Base-by-base conservation (phyloP, 2,797 vertebrate genomes). In the Gobionotothen gibberifrons region DNA sequence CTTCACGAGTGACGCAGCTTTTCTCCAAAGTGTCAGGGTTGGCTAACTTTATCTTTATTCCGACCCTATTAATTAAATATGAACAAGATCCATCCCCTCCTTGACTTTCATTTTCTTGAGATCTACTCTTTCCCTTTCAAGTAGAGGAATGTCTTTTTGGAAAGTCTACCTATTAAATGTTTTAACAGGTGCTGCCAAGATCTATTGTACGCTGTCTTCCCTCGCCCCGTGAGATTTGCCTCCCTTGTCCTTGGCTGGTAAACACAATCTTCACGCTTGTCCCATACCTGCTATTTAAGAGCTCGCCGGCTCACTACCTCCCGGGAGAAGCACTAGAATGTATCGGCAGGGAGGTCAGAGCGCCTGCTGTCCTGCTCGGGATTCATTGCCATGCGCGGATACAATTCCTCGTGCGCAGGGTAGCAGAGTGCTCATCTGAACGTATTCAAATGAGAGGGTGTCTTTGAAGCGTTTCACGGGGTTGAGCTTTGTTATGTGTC, bases 391-490 rank as follows among this genome's bases (percentile, higher is more conserved):
- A 93, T 64, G 62, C 67, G 3, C 19, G 2, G 42, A 67, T 58
- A 59, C 22, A 54, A 58, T 76, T 74, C 76, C 72, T 85, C 66
- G 29, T 62, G 81, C 64, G n/a, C 64, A 52, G 58, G 72, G 75
- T 67, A 81, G 72, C 58, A 72, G 64, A 49, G 67, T 26, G 78
- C 76, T 85, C 83, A 85, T 72, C 81, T 82, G 82, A 94, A 91
- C 85, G 83, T 86, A 91, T 89, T 87, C 42, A 85, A 79, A 84
- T 89, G 82, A 92, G 82, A 65, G 84, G 17, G 64, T 71, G 85
- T 84, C 69, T 92, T 94, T 94, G 92, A 95, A 92, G 91, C 79
- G 15, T 21, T 12, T 84, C 82, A 65, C 53, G 75, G 78, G 81
- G 81, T 36, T 81, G 69, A 79, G 84, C 89, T 94, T 92, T 94